Conservation (phyloP, 2,113 vertebrate species). For the Helogale parvula region DNA sequence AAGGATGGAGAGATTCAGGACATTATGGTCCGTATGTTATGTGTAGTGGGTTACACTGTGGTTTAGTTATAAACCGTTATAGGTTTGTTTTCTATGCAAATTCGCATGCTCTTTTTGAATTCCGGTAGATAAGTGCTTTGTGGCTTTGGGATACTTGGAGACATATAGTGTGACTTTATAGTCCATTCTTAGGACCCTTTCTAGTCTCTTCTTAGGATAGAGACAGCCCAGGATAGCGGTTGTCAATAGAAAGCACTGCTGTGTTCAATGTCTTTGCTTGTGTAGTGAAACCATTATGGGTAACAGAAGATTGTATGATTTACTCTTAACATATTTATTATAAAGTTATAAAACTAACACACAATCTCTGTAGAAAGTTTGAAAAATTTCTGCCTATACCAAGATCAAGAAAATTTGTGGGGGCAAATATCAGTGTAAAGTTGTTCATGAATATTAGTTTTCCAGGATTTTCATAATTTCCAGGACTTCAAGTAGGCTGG, state of each 20-base stretch:
- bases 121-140: not conserved
- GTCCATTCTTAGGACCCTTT: not conserved
- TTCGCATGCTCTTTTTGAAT: not conserved
- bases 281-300: not conserved
- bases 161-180: not conserved
- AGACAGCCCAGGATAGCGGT: not conserved
- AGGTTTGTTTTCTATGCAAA: not conserved
- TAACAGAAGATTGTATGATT: not conserved
- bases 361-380: not conserved
- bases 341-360: not conserved
- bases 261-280: not conserved
- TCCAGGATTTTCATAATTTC: constrained; percentile 21
- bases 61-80: not conserved
- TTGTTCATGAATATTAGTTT: not conserved
- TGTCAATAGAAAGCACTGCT: not conserved
- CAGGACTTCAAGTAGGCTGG: not conserved
- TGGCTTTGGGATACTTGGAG: not conserved
- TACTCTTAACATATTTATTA: not conserved
- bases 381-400: not conserved
- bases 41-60: not conserved
- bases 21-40: not conserved
- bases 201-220: not conserved
- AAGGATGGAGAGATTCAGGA: not conserved
- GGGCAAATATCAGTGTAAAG: not conserved
- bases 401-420: not conserved